Conservation (phyloP, 2,888 invertebrate species). For the Helicoverpa assulta region DNA sequence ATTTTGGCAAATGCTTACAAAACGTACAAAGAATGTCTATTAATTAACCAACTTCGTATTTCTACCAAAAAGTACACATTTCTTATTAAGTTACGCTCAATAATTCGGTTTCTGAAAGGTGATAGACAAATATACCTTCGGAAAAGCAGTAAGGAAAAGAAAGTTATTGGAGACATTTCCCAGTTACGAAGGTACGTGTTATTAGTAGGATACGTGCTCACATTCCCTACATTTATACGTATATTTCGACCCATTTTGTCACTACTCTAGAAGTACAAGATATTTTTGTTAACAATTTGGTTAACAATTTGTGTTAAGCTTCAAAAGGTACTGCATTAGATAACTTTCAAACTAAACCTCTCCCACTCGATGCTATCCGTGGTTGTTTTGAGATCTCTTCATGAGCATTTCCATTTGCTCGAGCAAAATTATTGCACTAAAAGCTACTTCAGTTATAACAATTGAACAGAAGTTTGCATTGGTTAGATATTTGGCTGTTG, state of each 20-base stretch:
- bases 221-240: constrained; percentile 9
- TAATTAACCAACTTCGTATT: background rate
- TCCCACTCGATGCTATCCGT: no score
- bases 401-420: background rate
- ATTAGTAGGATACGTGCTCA: constrained; percentile 30
- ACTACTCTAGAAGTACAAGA: constrained; percentile 7
- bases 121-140: constrained; percentile 16
- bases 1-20: background rate
- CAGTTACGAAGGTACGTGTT: constrained; percentile 18
- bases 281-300: no score
- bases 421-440: background rate
- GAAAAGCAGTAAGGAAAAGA: constrained; percentile 1
- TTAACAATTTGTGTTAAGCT: background rate
- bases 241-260: constrained; percentile 20
- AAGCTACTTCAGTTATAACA: background rate
- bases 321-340: background rate
- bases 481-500: background rate
- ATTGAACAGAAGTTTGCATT: background rate
- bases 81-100: constrained; percentile 21
- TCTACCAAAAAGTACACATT: constrained; percentile 6
- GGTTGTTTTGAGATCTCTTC: background rate
- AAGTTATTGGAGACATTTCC: constrained; percentile 16
- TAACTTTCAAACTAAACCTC: no score
- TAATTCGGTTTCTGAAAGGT: constrained; percentile 7
- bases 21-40: background rate